Base-by-base conservation (phyloP, 2,888 invertebrate species). In the Habroteleia sp. region DNA sequence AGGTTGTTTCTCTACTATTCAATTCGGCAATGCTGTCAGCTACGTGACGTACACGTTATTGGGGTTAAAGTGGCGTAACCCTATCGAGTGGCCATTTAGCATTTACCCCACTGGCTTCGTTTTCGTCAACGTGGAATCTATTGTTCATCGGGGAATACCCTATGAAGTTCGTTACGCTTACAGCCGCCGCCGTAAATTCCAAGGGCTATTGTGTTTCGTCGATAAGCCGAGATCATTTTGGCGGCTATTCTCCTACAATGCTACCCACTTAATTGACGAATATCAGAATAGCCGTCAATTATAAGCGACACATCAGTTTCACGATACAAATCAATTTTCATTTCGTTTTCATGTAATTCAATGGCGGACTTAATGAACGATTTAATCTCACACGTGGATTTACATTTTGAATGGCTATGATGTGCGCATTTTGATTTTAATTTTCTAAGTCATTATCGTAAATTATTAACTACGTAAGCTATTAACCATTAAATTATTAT, bases 11-110 rank as follows among this genome's bases (percentile, higher is more conserved):
- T 52, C 37, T 6, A 8, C 58, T 27, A 60, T 71, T 71, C 60
- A 69, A 69, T 69, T 69, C 52, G 63, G 58, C 39, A 44, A 27
- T 31, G 58, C 56, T 74, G 68, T 74, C 74, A 44, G 58, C 65
- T 69, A 65, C 77, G 78, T 77, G 80, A 79, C 81, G 84, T 81
- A 81, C 83, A 83, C 80, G 82, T 84, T 85, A 86, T 83, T 80
- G 82, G 69, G 75, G 81, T 75, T 84, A 82, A 84, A 83, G 81
- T 83, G 84, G 80, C 82, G 82, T 81, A 83, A 87, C 82, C 81
- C 84, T 81, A 85, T 85, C 82, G 84, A 84, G 80, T 78, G 78
- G 78, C 81, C 82, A 84, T 84, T 84, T 80, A 79, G 80, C 77
- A 77, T 82, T 81, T 82, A 79, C 79, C 79, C 78, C 78, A 77